Evolutionary conservation across 2,797 vertebrate species (phyloP).

Genomic region (Sebastes alutus): DNA sequence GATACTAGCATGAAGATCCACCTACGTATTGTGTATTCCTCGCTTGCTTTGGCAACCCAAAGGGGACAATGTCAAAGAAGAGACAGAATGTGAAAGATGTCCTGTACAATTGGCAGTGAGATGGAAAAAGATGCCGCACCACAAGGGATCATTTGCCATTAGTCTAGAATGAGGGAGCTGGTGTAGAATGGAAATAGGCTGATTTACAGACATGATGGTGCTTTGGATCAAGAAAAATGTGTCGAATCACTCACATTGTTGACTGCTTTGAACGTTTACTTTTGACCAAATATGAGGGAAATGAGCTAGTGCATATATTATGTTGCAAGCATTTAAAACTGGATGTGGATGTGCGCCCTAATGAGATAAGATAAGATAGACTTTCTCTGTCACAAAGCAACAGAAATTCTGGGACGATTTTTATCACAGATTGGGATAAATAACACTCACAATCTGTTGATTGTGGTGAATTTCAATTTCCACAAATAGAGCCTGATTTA

Average conservation of each 20-base stretch:
- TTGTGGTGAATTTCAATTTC: background rate
- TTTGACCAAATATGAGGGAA: slow-evolving; percentile 18
- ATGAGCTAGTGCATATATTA: slow-evolving; percentile 2
- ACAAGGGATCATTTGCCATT: slow-evolving; percentile 72
- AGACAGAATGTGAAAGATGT: slow-evolving; percentile 71
- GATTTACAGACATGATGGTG: slow-evolving; percentile 60
- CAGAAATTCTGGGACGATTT: too few species aligned
- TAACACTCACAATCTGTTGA: background rate
- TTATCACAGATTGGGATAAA: too few species aligned
- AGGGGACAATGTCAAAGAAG: slow-evolving; percentile 68
- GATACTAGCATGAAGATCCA: background rate
- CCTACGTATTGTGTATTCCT: slow-evolving; percentile 50
- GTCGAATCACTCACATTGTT: slow-evolving; percentile 23
- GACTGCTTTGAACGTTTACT: slow-evolving; percentile 28
- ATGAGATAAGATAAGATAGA: too few species aligned
- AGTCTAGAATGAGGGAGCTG: slow-evolving; percentile 61
- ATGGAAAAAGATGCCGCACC: slow-evolving; percentile 73
- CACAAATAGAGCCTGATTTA: background rate
- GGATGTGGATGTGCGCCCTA: background rate
- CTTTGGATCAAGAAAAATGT: slow-evolving; percentile 40
- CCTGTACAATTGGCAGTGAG: slow-evolving; percentile 72
- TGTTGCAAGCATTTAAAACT: background rate
- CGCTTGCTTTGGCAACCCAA: slow-evolving; percentile 47
- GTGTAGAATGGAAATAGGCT: slow-evolving; percentile 74
- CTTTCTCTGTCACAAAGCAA: too few species aligned